phyloP scores from a whole-genome alignment of 2,888 invertebrate species.

The Oasisia sp. region DNA sequence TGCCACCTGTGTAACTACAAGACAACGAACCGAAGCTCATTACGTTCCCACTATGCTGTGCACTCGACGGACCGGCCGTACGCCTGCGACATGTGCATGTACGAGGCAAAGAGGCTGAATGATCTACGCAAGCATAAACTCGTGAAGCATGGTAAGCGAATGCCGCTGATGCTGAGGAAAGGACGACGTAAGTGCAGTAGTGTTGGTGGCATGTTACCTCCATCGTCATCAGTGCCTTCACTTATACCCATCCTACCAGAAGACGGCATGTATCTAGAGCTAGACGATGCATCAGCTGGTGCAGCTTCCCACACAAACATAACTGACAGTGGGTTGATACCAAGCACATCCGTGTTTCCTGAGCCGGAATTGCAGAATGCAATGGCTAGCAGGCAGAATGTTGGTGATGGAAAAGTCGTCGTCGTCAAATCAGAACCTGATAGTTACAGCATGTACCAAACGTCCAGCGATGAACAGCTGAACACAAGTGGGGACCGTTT shows the following conservation, averaged over 20 bases:
- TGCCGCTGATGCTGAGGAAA: not conserved
- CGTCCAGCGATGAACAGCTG: not conserved
- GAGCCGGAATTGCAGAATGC: conserved; percentile 20
- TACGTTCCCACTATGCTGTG: conserved; percentile 31
- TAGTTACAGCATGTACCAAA: not conserved
- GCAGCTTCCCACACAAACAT: not conserved
- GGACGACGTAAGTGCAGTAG: conserved; percentile 6
- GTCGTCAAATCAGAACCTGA: conserved; percentile 22
- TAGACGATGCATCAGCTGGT: not conserved
- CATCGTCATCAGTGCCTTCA: not conserved
- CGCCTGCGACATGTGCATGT: conserved; percentile 33
- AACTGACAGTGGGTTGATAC: not conserved
- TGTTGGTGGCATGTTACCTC: not conserved
- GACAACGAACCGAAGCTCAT: conserved; percentile 22
- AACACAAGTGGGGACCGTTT: not conserved
- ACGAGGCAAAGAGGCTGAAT: conserved; percentile 33
- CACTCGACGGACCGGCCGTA: conserved; percentile 32
- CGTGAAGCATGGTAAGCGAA: conserved; percentile 26
- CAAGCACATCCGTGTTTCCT: conserved; percentile 22
- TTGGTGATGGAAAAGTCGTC: not conserved
- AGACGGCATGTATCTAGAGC: not conserved
- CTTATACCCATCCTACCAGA: not conserved
- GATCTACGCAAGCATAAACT: conserved; percentile 33
- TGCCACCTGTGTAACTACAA: conserved; percentile 32
- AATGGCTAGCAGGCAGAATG: not conserved